Percentiles rank a stretch among this genome's conserved stretches.
Evolutionary conservation across 2,888 invertebrate species (phyloP).

Genomic region (Papilio demoleus): DNA sequence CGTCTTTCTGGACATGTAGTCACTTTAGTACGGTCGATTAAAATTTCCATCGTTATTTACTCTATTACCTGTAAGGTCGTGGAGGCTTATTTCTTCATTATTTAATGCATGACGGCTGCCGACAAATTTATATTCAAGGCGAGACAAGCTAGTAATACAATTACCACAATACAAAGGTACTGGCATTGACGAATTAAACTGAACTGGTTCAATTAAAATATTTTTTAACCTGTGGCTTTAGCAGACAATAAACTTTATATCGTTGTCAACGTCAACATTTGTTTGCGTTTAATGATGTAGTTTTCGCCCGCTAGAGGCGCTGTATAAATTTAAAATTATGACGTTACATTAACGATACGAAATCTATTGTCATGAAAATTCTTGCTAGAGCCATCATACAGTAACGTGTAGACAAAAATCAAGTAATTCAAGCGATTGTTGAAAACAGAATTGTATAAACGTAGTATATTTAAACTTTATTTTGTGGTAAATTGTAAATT

Average conservation of each 20-base stretch:
- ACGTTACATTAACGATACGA: too few species aligned
- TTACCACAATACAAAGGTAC: slow-evolving; percentile 44
- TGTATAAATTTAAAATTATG: too few species aligned
- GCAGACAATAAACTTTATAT: too few species aligned
- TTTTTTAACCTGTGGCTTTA: slow-evolving; percentile 8
- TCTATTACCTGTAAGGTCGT: background rate
- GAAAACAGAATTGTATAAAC: too few species aligned
- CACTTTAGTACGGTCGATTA: background rate
- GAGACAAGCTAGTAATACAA: slow-evolving; percentile 52
- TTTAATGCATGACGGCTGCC: slow-evolving; percentile 51
- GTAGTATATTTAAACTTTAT: too few species aligned
- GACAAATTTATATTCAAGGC: slow-evolving; percentile 72
- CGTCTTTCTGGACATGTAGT: background rate
- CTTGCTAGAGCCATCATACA: too few species aligned
- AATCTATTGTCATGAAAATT: too few species aligned
- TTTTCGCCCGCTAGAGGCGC: too few species aligned
- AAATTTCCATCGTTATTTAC: background rate
- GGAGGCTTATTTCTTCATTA: slow-evolving; percentile 33
- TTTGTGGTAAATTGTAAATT: background rate
- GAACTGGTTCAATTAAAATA: slow-evolving; percentile 31
- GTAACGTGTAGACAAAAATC: too few species aligned
- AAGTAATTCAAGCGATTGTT: too few species aligned
- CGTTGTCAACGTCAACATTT: too few species aligned
- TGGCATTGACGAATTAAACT: slow-evolving; percentile 31
- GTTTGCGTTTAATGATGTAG: too few species aligned